phyloP scores from a whole-genome alignment of 2,888 invertebrate species.

The Aelia acuminata region DNA sequence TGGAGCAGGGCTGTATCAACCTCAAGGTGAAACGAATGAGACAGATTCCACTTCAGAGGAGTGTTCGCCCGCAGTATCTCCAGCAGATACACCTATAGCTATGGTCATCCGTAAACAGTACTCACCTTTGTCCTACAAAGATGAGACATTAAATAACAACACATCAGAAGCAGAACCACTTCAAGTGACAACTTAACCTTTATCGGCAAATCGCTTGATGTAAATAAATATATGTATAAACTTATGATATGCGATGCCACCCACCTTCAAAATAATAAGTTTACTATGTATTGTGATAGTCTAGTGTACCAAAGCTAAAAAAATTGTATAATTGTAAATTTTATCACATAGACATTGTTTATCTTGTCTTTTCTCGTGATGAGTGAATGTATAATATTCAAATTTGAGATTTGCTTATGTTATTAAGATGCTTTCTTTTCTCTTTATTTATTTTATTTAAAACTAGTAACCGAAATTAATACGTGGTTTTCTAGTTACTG shows the following conservation, averaged over 20 bases:
- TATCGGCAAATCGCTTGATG: slow-evolving; percentile 24
- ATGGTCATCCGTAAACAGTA: slow-evolving; percentile 60
- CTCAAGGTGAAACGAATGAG: slow-evolving; percentile 61
- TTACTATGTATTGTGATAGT: slow-evolving; percentile 59
- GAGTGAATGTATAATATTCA: neutral
- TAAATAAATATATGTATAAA: slow-evolving; percentile 45
- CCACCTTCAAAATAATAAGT: slow-evolving; percentile 8
- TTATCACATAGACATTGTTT: neutral
- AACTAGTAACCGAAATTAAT: neutral
- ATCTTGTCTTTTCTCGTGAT: neutral
- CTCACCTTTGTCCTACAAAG: slow-evolving; percentile 68
- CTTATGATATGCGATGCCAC: slow-evolving; percentile 37
- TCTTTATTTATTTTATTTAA: neutral
- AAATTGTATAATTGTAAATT: slow-evolving; percentile 55
- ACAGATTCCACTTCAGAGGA: slow-evolving; percentile 61
- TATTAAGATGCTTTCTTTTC: slow-evolving; percentile 3
- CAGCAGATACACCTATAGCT: slow-evolving; percentile 60
- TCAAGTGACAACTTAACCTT: slow-evolving; percentile 74
- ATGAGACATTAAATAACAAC: slow-evolving; percentile 75
- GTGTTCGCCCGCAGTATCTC: slow-evolving; percentile 60
- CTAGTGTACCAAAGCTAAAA: slow-evolving; percentile 59
- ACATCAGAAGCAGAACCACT: slow-evolving; percentile 72
- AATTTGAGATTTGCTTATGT: slow-evolving; percentile 22
- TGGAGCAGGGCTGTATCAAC: slow-evolving; percentile 66
- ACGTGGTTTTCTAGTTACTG: neutral